Conservation (phyloP, 2,113 vertebrate species). For the Entomyzon cyanotis region DNA sequence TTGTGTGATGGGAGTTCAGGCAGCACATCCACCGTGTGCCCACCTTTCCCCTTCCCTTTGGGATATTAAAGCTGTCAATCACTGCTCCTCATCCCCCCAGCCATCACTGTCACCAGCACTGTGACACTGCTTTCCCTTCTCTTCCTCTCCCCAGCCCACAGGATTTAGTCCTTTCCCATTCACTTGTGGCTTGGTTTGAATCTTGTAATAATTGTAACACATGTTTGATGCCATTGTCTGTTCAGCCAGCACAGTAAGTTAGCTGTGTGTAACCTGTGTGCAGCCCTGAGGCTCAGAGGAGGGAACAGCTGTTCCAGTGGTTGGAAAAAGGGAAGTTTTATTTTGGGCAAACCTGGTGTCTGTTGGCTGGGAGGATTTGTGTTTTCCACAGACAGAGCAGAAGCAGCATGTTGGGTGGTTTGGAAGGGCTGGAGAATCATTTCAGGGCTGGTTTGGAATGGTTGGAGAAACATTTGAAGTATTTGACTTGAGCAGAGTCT, state of each 20-base stretch:
- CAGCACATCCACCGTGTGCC: not conserved
- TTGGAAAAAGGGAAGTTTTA: fast-evolving
- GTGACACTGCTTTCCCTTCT: not conserved
- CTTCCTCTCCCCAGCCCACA: not conserved
- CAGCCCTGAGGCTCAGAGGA: not conserved
- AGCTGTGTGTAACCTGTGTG: fast-evolving
- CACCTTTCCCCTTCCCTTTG: not conserved
- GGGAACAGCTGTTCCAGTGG: not conserved
- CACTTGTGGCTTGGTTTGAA: not conserved
- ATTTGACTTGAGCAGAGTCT: not conserved
- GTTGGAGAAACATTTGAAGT: not conserved
- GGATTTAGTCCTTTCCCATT: not conserved
- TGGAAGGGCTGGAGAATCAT: not conserved
- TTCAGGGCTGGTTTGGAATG: not conserved
- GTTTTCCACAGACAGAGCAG: not conserved
- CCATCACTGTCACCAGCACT: not conserved
- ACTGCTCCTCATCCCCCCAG: not conserved
- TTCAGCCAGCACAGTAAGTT: not conserved
- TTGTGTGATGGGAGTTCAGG: not conserved
- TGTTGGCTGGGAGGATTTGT: not conserved
- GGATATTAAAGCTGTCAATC: not conserved
- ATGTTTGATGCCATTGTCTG: not conserved
- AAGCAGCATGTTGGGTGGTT: not conserved
- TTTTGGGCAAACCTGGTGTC: not conserved
- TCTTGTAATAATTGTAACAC: fast-evolving